phyloP scores from a whole-genome alignment of 2,797 vertebrate species.

The Chaunax sp. region DNA sequence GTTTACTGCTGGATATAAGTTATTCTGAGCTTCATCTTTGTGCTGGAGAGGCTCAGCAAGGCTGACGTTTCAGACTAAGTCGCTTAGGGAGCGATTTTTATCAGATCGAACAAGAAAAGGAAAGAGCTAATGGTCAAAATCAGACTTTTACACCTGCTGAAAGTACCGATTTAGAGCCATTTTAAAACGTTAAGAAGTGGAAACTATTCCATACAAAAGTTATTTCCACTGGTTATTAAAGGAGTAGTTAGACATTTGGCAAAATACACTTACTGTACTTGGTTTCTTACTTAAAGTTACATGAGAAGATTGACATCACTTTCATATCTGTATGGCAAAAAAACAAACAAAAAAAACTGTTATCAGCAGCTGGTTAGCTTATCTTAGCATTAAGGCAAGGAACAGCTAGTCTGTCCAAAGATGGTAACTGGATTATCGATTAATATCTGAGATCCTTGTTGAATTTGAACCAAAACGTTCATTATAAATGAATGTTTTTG shows the following conservation, averaged over 20 bases:
- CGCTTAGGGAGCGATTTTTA: background rate
- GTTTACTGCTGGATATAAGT: conserved; percentile 41
- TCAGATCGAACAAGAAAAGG: background rate
- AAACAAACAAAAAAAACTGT: no score
- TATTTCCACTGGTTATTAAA: background rate
- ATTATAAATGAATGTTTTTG: no score
- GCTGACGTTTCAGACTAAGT: background rate
- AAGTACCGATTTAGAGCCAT: background rate
- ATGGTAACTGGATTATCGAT: background rate
- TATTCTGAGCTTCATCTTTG: conserved; percentile 28
- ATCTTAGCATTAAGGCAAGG: background rate
- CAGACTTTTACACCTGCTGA: background rate
- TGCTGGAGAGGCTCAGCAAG: conserved; percentile 4
- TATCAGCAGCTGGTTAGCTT: background rate
- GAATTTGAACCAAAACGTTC: background rate
- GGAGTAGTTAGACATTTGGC: background rate
- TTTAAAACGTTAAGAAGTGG: background rate
- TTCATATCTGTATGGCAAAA: background rate
- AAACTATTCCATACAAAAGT: background rate
- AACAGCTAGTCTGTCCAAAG: background rate
- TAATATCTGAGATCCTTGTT: background rate
- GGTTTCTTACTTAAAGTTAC: background rate
- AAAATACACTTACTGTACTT: no score
- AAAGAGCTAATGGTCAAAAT: background rate
- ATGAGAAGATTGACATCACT: background rate